Evolutionary conservation across 2,888 invertebrate genomes (phyloP).

Genomic region (Patella depressa): DNA sequence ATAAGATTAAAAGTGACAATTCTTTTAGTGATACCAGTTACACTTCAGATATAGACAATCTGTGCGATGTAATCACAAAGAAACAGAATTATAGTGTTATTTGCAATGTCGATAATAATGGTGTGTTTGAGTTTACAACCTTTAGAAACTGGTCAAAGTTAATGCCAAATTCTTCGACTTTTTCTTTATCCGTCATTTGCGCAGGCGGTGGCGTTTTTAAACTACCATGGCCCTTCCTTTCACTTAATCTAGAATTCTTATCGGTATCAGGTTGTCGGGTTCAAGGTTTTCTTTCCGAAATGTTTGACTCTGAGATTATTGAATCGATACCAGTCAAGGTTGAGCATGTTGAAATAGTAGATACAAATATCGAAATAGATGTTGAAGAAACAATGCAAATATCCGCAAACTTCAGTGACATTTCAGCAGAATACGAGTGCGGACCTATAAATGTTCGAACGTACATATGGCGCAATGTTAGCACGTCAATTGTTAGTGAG

Average conservation of each 20-base stretch:
- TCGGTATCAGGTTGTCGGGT: background rate
- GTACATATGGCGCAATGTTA: background rate
- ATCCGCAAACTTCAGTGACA: background rate
- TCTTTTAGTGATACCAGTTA: no score
- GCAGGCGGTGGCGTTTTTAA: background rate
- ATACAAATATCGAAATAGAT: background rate
- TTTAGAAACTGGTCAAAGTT: background rate
- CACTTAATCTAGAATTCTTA: background rate
- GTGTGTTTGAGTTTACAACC: background rate
- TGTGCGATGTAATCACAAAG: no score
- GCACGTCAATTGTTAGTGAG: no score
- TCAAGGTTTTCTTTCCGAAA: background rate
- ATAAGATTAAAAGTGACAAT: no score
- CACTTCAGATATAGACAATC: no score
- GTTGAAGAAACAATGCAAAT: background rate
- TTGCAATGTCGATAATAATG: background rate
- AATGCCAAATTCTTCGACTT: background rate
- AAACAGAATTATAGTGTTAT: no score
- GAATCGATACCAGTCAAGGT: background rate
- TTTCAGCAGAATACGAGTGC: background rate
- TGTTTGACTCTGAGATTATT: background rate
- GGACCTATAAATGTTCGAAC: background rate
- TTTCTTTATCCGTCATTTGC: background rate
- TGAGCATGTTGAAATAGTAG: background rate
- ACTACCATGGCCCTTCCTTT: background rate